Percentiles rank a stretch among this genome's conserved stretches.
Evolutionary conservation across 1,140 invertebrate genomes (phyloP).

Genomic region (Microvelia longipes): DNA sequence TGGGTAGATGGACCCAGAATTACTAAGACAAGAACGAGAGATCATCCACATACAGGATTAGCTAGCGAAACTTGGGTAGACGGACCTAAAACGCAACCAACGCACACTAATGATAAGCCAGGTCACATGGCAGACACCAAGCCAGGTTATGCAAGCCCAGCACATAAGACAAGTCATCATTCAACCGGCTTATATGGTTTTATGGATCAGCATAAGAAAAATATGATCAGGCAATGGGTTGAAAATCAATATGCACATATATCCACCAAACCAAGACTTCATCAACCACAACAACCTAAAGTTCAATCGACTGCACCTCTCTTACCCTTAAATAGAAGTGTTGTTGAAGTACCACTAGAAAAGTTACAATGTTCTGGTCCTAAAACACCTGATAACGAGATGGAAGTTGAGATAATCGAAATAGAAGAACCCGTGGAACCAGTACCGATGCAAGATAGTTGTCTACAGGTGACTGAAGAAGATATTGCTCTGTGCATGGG

Average conservation of each 20-base stretch:
- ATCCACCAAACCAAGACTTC: background rate
- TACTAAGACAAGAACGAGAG: slow-evolving; percentile 39
- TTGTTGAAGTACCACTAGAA: slow-evolving; percentile 17
- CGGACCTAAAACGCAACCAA: slow-evolving; percentile 50
- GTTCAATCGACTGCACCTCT: background rate
- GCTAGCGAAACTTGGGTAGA: slow-evolving; percentile 87
- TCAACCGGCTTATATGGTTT: slow-evolving; percentile 74
- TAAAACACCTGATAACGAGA: slow-evolving; percentile 37
- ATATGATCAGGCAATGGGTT: slow-evolving; percentile 85
- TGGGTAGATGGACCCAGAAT: slow-evolving; percentile 92
- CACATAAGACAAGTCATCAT: too few species aligned
- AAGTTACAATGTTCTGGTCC: slow-evolving; percentile 14
- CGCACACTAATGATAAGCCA: too few species aligned
- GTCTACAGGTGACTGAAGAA: slow-evolving; percentile 77
- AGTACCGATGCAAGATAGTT: slow-evolving; percentile 65
- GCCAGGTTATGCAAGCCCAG: too few species aligned
- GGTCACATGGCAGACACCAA: too few species aligned
- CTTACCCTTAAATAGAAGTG: slow-evolving; percentile 18
- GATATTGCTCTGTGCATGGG: slow-evolving; percentile 78
- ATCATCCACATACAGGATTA: too few species aligned
- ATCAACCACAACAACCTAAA: background rate
- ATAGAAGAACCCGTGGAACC: slow-evolving; percentile 61
- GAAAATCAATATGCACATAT: slow-evolving; percentile 76
- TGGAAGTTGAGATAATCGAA: slow-evolving; percentile 66
- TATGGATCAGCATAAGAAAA: slow-evolving; percentile 80